Evolutionary conservation across 2,888 invertebrate genomes (phyloP).

Genomic region (Erebia aethiops): DNA sequence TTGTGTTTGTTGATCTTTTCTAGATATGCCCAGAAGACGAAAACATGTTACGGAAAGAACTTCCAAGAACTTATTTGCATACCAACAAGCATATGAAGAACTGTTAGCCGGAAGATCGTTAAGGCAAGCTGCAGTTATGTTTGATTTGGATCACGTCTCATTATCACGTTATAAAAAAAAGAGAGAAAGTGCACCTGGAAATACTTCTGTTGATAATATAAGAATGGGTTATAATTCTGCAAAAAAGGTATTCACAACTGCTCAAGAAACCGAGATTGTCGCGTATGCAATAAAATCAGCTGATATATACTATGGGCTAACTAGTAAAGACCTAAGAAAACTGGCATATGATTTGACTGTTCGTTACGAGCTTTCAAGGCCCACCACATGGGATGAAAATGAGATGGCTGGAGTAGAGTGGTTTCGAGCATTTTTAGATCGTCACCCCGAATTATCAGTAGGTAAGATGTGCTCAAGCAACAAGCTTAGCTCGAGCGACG

Average conservation of each 20-base stretch:
- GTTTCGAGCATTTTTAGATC: constrained; percentile 14
- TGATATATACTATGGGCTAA: constrained; percentile 44
- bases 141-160: constrained; percentile 19
- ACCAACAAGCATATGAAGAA: not conserved
- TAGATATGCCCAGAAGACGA: not conserved
- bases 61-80: constrained; percentile 1
- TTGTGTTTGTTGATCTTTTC: not conserved
- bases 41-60: constrained; percentile 1
- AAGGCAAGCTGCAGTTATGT: constrained; percentile 14
- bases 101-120: not conserved
- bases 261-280: constrained; percentile 29
- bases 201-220: constrained; percentile 27
- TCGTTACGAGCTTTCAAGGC: constrained; percentile 33
- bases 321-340: constrained; percentile 40
- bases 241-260: constrained; percentile 31
- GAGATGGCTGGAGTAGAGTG: constrained; percentile 20
- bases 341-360: constrained; percentile 41
- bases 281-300: constrained; percentile 24
- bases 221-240: constrained; percentile 34
- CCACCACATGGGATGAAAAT: constrained; percentile 10
- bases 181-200: constrained; percentile 16
- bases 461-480: constrained; percentile 19
- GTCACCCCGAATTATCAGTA: constrained; percentile 16
- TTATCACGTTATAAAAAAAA: constrained; percentile 20
- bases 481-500: constrained; percentile 25